Evolutionary conservation across 1,140 invertebrate genomes (phyloP), one percentile per base, ranked within the genome.

Genomic region (Calephelis nemesis): DNA sequence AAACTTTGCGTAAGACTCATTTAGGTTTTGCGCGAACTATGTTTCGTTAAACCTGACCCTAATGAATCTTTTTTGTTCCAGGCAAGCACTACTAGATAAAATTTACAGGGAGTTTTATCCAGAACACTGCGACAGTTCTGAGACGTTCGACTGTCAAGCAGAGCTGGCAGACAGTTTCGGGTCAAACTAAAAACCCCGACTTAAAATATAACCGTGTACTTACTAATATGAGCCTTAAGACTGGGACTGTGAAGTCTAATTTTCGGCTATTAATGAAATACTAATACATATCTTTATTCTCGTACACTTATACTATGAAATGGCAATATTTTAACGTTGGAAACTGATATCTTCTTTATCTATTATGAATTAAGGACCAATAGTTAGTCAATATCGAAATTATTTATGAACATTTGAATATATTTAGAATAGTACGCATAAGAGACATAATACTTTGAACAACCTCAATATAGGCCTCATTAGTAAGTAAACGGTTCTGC

Each of bases 71-170:
- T 67, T 70, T 62, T 4, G 70, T 83, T 82, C 1, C 83, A 91
- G 88, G 71, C 88, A 88, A 88, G 79, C 78, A 19, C 75, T 91
- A 13, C 76, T 91, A 78, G 87, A 91, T 78, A 88, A 88, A 81
- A 87, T 91, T 79, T 91, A 89, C 82, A 82, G 88, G 75, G 87
- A 91, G 84, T 91, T 82, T 80, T 88, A 86, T 60, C 88, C 88
- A 68, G 87, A 91, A 65, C 88, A 91, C 77, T 74, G 77, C 7
- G 88, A 91, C 76, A 91, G 88, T 73, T 88, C 87, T 65, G 84
- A 87, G 67, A 86, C 81, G 30, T 89, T 91, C 82, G 87, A 87
- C 74, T 86, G 83, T 66, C 82, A 85, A 76, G 75, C 81, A n/a
- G 88, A 90, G 63, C 63, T 85, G 50, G 74, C 85, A 13, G 87